Conservation (phyloP, 2,113 vertebrate genomes). For the Oncorhynchus kisutch region DNA sequence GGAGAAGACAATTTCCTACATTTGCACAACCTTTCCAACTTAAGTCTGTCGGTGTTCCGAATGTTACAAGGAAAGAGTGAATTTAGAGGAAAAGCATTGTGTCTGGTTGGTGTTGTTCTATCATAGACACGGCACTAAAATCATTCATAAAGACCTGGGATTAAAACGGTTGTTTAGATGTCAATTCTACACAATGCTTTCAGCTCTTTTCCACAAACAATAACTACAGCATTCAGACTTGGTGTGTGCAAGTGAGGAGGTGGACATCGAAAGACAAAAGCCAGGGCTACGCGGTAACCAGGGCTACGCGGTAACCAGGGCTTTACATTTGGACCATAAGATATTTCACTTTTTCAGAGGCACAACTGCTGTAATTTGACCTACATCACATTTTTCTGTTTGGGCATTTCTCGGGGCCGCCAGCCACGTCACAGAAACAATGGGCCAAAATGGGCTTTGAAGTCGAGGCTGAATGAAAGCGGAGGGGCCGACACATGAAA, state of each 20-base stretch:
- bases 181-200: constrained; percentile 15
- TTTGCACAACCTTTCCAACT: background rate
- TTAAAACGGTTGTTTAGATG: constrained; percentile 36
- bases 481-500: constrained; percentile 80
- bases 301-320: constrained; percentile 79
- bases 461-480: constrained; percentile 84
- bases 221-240: constrained; percentile 27
- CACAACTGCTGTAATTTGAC: constrained; percentile 87
- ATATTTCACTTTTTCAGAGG: constrained; percentile 80
- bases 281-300: constrained; percentile 10
- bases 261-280: constrained; percentile 47
- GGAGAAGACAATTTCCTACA: background rate
- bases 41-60: constrained; percentile 14
- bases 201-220: constrained; percentile 12
- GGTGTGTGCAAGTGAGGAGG: constrained; percentile 39
- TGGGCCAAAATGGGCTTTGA: constrained; percentile 89
- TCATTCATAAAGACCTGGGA: constrained; percentile 14
- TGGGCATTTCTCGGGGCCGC: constrained; percentile 90
- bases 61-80: constrained; percentile 14
- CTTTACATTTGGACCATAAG: constrained; percentile 79
- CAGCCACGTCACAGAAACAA: constrained; percentile 90
- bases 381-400: constrained; percentile 95
- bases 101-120: background rate
- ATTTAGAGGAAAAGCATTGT: background rate
- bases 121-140: background rate